Evolutionary conservation across 2,797 vertebrate species (phyloP).

Genomic region (Peromyscus attwateri): DNA sequence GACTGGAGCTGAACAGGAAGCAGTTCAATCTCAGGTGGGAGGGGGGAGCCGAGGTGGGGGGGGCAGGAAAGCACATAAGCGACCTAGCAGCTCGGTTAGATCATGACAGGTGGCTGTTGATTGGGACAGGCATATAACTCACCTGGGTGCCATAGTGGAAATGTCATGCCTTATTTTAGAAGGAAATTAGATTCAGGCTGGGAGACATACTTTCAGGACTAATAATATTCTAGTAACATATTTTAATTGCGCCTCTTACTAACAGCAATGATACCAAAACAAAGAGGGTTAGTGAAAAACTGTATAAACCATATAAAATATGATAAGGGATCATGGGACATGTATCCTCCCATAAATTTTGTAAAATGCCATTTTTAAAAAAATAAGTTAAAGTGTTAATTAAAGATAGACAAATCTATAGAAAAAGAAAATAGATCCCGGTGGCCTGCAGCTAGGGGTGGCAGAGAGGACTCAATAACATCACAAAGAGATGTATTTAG

Average conservation of each 20-base stretch:
- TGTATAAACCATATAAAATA: neutral
- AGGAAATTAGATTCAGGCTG: slow-evolving; percentile 68
- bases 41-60: neutral
- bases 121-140: slow-evolving; percentile 72
- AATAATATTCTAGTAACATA: slow-evolving; percentile 25
- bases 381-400: slow-evolving; percentile 37
- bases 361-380: neutral
- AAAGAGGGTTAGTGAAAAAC: neutral
- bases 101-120: slow-evolving; percentile 81
- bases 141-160: slow-evolving; percentile 78
- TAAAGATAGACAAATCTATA: neutral
- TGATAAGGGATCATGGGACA: neutral
- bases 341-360: neutral
- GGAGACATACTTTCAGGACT: slow-evolving; percentile 21
- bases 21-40: neutral
- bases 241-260: slow-evolving; percentile 21
- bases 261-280: neutral
- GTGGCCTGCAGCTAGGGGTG: neutral
- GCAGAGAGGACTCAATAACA: neutral
- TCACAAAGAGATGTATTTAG: neutral
- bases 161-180: slow-evolving; percentile 83
- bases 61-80: slow-evolving; percentile 28
- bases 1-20: slow-evolving; percentile 1
- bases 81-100: slow-evolving; percentile 47
- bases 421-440: slow-evolving; percentile 27